A percentile compares a stretch with the other conserved stretches of the same genome.
These are phyloP conservation scores for Lepilemur ruficaudatus DNA, from an alignment of 2,797 vertebrate species.

Conservation along the genomic window DNA sequence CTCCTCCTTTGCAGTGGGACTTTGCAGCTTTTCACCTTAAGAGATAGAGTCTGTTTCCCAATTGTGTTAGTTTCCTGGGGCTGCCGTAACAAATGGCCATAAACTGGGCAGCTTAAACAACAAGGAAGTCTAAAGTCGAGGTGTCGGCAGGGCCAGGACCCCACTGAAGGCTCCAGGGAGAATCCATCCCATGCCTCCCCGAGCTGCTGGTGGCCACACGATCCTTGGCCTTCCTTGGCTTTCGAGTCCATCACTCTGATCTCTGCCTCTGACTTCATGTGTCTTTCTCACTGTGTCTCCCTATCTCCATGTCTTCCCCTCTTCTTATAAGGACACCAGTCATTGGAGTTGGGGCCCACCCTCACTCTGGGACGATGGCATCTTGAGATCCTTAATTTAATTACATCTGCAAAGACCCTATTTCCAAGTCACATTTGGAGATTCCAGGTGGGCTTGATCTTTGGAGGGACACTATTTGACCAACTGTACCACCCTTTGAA, in stretches of 20 bases:
- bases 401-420: not conserved
- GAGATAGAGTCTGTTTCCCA: not conserved
- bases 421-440: not conserved
- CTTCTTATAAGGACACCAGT: not conserved
- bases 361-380: not conserved
- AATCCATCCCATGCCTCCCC: not conserved
- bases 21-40: not conserved
- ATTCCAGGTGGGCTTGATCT: not conserved
- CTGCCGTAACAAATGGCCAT: too few relatives aligned
- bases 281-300: not conserved
- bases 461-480: not conserved
- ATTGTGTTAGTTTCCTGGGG: not conserved
- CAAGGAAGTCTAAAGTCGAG: not conserved
- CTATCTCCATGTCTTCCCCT: not conserved
- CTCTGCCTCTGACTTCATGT: not conserved
- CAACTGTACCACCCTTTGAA: rapidly evolving
- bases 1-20: not conserved
- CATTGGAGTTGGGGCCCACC: not conserved
- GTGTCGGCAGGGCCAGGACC: rapidly evolving
- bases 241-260: rapidly evolving
- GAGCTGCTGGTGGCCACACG: rapidly evolving
- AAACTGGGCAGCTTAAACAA: not conserved
- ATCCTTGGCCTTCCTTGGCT: not conserved
- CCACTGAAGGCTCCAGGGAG: not conserved
- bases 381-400: not conserved